Conservation (phyloP, 1,140 invertebrate genomes). For the Drosophila pandora region DNA sequence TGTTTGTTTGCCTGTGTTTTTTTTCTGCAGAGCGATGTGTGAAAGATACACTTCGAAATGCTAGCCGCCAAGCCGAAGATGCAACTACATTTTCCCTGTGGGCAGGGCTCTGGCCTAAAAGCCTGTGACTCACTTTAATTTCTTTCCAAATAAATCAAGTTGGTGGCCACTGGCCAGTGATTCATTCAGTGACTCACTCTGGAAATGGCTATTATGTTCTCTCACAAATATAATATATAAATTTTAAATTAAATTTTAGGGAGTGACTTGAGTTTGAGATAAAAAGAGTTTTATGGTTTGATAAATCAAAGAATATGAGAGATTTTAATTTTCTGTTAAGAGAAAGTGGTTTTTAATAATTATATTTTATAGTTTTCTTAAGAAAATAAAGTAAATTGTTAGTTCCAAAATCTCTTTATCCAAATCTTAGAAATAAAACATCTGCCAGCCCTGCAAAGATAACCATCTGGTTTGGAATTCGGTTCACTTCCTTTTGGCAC, state of each 20-base stretch:
- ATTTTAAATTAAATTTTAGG: not conserved
- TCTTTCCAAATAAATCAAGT: slow-evolving; percentile 17
- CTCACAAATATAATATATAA: not conserved
- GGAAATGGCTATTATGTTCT: not conserved
- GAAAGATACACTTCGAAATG: slow-evolving; percentile 51
- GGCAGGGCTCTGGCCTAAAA: slow-evolving; percentile 23
- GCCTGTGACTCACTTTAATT: slow-evolving; percentile 19
- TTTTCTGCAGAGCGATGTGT: slow-evolving; percentile 38
- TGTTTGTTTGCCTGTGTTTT: slow-evolving; percentile 19
- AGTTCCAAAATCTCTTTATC: not conserved
- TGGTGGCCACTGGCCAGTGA: slow-evolving; percentile 2
- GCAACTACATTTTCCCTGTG: slow-evolving; percentile 12
- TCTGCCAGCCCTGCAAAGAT: slow-evolving; percentile 23
- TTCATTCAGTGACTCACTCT: slow-evolving; percentile 14
- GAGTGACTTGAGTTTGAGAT: not conserved
- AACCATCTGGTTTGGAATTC: slow-evolving; percentile 8
- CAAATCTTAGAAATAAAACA: not conserved
- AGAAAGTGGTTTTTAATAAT: not conserved
- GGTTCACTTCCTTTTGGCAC: slow-evolving; percentile 46
- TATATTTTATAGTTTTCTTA: too few relatives aligned
- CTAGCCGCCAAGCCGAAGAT: slow-evolving; percentile 4
- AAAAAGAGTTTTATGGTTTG: not conserved
- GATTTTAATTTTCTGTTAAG: not conserved
- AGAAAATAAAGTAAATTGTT: too few relatives aligned
- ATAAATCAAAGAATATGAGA: not conserved